phyloP scores from a whole-genome alignment of 2,888 invertebrate species.

The Entomobrya proxima region DNA sequence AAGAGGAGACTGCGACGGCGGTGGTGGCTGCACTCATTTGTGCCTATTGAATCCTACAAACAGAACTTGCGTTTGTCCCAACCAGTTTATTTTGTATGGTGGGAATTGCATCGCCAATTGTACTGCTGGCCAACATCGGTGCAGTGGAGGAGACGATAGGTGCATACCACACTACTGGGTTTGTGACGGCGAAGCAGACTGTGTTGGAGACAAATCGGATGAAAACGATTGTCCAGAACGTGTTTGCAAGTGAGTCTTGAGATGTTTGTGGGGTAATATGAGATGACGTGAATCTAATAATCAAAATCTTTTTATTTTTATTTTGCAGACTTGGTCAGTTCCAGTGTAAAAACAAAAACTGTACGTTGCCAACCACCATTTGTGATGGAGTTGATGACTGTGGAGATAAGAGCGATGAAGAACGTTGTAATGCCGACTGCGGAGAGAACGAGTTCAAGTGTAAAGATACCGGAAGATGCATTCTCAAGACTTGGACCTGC shows the following conservation, averaged over 20 bases:
- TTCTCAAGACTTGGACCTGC: constrained; percentile 93
- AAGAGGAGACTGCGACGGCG: constrained; percentile 92
- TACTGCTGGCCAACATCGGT: constrained; percentile 90
- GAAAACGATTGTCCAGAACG: constrained; percentile 88
- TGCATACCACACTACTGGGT: constrained; percentile 88
- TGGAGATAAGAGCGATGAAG: constrained; percentile 87
- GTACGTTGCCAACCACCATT: constrained; percentile 93
- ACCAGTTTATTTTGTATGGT: constrained; percentile 88
- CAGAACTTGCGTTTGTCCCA: constrained; percentile 94
- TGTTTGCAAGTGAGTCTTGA: constrained; percentile 80
- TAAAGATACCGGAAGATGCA: constrained; percentile 90
- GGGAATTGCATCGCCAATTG: constrained; percentile 97
- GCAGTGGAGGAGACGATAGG: constrained; percentile 84
- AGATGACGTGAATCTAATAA: too few species aligned
- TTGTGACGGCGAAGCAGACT: constrained; percentile 92
- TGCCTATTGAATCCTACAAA: constrained; percentile 91
- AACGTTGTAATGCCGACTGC: constrained; percentile 89
- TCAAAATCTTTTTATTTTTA: neutral
- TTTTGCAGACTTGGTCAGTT: constrained; percentile 88
- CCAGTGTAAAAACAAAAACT: constrained; percentile 95
- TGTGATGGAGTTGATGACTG: constrained; percentile 93
- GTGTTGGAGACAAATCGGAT: constrained; percentile 94
- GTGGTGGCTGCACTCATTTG: constrained; percentile 97
- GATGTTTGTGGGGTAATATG: neutral
- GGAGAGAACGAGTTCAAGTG: constrained; percentile 94